These are phyloP conservation scores for Protaetia brevitarsis DNA, from an alignment of 1,140 invertebrate genomes.

Conservation along the genomic window DNA sequence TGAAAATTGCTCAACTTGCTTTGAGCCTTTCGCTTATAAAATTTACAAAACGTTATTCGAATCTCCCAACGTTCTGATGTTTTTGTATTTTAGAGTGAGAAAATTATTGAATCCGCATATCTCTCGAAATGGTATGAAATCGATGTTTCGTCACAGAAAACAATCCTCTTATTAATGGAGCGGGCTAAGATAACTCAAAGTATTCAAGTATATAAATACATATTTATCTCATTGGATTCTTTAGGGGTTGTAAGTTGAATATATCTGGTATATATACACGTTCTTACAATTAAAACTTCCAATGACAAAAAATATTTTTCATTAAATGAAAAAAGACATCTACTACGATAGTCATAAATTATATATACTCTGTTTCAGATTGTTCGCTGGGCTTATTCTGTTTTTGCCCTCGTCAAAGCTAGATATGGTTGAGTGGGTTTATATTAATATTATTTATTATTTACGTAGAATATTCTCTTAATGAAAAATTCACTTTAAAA, in stretches of 20 bases:
- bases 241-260: background rate
- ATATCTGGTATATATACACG: background rate
- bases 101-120: constrained; percentile 7
- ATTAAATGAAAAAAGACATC: too few relatives aligned
- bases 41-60: background rate
- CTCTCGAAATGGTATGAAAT: background rate
- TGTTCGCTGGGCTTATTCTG: too few relatives aligned
- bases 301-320: too few relatives aligned
- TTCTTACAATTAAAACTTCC: too few relatives aligned
- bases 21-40: background rate
- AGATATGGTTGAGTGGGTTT: too few relatives aligned
- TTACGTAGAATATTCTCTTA: too few relatives aligned
- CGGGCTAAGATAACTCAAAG: background rate
- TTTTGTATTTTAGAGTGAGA: background rate
- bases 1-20: background rate
- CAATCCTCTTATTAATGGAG: background rate
- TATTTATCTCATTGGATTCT: background rate
- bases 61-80: too few relatives aligned
- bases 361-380: too few relatives aligned
- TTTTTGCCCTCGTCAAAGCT: too few relatives aligned
- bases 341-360: too few relatives aligned
- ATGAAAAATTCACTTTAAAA: too few relatives aligned
- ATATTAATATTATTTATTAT: too few relatives aligned
- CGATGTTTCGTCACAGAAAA: background rate
- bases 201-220: background rate